Percentiles rank a stretch among this genome's conserved stretches.
Conservation (phyloP, 2,113 vertebrate genomes). For the Phalacrocorax carbo region DNA sequence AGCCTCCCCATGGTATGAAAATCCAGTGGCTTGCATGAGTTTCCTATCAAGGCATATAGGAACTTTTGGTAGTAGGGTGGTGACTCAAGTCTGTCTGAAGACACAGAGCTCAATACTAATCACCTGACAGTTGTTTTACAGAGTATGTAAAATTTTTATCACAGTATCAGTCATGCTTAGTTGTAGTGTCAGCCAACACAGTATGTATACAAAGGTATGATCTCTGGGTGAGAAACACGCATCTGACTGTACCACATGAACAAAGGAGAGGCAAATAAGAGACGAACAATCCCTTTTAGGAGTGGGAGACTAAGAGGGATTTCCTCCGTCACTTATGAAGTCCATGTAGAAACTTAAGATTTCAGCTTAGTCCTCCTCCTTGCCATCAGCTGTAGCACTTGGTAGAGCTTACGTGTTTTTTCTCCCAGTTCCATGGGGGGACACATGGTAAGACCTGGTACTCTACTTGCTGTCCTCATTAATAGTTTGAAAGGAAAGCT, state of each 20-base stretch:
- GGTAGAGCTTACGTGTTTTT: background rate
- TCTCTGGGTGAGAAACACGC: background rate
- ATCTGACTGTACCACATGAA: background rate
- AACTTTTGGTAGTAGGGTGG: background rate
- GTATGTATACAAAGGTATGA: background rate
- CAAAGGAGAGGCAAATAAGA: background rate
- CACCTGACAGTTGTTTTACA: conserved; percentile 18
- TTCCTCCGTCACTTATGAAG: background rate
- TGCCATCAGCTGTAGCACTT: background rate
- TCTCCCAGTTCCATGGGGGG: background rate
- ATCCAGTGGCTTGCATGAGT: background rate
- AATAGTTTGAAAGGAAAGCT: background rate
- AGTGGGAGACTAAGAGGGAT: background rate
- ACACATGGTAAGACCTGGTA: background rate
- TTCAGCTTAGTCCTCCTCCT: background rate
- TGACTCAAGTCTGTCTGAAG: conserved; percentile 18
- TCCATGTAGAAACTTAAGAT: background rate
- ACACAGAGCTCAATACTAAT: background rate
- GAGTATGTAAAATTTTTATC: background rate
- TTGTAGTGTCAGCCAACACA: background rate
- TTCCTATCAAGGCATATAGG: background rate
- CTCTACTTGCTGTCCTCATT: background rate
- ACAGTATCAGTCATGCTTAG: background rate
- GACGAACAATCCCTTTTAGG: background rate
- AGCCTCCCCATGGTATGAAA: background rate